These are phyloP conservation scores for Lagorchestes hirsutus DNA, from an alignment of 2,797 vertebrate species.

Conservation along the genomic window DNA sequence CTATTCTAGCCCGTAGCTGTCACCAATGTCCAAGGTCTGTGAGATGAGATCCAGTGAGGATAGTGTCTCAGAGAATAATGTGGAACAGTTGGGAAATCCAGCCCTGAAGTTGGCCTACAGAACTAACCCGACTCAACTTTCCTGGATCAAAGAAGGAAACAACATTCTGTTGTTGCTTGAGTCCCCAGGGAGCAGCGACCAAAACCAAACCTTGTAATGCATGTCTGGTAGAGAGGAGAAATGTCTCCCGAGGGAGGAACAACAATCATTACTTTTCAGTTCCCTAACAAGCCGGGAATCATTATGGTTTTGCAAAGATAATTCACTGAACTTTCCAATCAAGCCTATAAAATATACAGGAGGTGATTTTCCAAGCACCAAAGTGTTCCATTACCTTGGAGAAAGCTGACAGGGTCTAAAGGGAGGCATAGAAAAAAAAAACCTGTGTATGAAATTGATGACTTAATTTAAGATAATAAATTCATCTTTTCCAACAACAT, in stretches of 20 bases:
- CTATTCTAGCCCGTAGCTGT: not conserved
- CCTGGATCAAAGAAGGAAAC: slow-evolving; percentile 65
- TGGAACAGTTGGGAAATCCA: slow-evolving; percentile 19
- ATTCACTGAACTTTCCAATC: slow-evolving; percentile 79
- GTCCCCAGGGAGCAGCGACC: slow-evolving; percentile 61
- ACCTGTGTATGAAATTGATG: slow-evolving; percentile 9
- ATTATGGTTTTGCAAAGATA: slow-evolving; percentile 76
- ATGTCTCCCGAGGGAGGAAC: slow-evolving; percentile 74
- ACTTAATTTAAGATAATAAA: slow-evolving; percentile 54
- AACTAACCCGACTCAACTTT: slow-evolving; percentile 59
- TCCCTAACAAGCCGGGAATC: slow-evolving; percentile 78
- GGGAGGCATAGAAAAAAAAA: slow-evolving; percentile 19
- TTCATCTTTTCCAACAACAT: slow-evolving; percentile 43
- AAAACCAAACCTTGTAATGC: slow-evolving; percentile 62
- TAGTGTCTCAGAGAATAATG: slow-evolving; percentile 52
- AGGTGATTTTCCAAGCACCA: slow-evolving; percentile 56
- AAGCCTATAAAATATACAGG: slow-evolving; percentile 78
- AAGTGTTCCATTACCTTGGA: slow-evolving; percentile 13
- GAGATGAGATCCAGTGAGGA: slow-evolving; percentile 5
- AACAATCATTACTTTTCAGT: slow-evolving; percentile 80
- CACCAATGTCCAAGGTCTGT: not conserved
- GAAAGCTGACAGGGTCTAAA: slow-evolving; percentile 47
- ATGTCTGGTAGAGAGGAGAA: slow-evolving; percentile 72
- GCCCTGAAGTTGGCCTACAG: slow-evolving; percentile 60
- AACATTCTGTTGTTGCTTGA: slow-evolving; percentile 10